These are phyloP conservation scores for Lordiphosa andalusiaca DNA, from an alignment of 2,888 invertebrate genomes.

Conservation along the genomic window DNA sequence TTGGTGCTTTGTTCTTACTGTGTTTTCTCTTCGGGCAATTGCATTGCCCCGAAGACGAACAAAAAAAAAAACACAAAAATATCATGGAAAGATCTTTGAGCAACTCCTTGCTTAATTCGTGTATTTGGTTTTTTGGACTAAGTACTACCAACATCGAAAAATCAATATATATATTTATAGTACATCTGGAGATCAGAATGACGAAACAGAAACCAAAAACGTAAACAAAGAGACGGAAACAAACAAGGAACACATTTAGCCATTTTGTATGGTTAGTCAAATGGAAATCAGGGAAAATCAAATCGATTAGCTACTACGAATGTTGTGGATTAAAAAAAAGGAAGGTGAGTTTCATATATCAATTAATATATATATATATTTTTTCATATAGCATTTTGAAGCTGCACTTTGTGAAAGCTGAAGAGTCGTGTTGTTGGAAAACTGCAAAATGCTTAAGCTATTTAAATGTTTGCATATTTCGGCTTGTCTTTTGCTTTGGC, in stretches of 20 bases:
- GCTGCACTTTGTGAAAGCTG: slow-evolving; percentile 63
- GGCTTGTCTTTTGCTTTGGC: slow-evolving; percentile 26
- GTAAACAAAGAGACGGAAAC: slow-evolving; percentile 8
- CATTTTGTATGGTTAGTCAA: slow-evolving; percentile 20
- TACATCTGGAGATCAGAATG: slow-evolving; percentile 60
- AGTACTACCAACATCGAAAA: slow-evolving; percentile 74
- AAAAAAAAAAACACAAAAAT: background rate
- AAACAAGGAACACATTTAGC: slow-evolving; percentile 71
- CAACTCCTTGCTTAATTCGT: slow-evolving; percentile 11
- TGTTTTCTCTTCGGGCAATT: slow-evolving; percentile 64
- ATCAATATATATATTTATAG: slow-evolving; percentile 55
- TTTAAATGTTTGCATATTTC: slow-evolving; percentile 34
- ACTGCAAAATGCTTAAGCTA: slow-evolving; percentile 66
- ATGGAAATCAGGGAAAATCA: background rate
- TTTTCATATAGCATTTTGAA: slow-evolving; percentile 38
- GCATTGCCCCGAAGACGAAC: slow-evolving; percentile 51
- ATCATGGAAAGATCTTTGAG: background rate
- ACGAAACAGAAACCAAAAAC: slow-evolving; percentile 33
- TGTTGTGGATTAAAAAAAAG: slow-evolving; percentile 5
- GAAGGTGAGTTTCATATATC: slow-evolving; percentile 31
- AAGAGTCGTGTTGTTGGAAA: slow-evolving; percentile 59
- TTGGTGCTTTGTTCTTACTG: slow-evolving; percentile 79
- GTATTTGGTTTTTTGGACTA: slow-evolving; percentile 34
- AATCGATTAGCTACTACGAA: slow-evolving; percentile 11
- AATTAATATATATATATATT: slow-evolving; percentile 9